phyloP scores from a whole-genome alignment of 2,797 vertebrate genomes.

The Oreortyx pictus region DNA sequence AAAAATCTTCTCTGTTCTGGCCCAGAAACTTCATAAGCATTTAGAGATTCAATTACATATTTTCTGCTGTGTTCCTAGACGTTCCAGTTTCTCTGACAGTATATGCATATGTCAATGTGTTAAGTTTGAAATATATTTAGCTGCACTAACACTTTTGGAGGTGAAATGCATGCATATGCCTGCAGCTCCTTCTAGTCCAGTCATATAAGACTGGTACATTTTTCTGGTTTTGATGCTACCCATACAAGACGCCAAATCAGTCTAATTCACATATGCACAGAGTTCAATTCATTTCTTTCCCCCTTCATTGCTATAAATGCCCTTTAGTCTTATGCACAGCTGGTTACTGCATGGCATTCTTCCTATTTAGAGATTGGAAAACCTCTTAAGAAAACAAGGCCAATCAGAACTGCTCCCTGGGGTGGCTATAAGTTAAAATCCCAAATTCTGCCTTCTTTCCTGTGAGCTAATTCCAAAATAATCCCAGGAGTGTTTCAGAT shows the following conservation, averaged over 20 bases:
- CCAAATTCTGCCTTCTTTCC: conserved; percentile 8
- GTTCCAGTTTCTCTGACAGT: not conserved
- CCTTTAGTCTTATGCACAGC: not conserved
- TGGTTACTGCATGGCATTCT: not conserved
- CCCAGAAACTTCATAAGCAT: not conserved
- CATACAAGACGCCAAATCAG: not conserved
- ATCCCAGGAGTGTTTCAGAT: conserved; percentile 1
- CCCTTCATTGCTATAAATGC: not conserved
- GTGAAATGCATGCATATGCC: not conserved
- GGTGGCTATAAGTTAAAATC: not conserved
- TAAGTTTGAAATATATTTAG: conserved; percentile 10
- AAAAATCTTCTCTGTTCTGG: not conserved
- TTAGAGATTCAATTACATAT: not conserved
- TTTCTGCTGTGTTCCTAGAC: not conserved
- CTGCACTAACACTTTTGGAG: not conserved
- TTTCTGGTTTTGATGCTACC: not conserved
- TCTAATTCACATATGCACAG: not conserved
- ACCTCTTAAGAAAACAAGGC: not conserved
- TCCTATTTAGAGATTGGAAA: conserved; percentile 5
- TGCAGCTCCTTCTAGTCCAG: conserved; percentile 12
- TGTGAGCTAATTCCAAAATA: conserved; percentile 24
- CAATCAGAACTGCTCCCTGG: not conserved
- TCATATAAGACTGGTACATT: not conserved
- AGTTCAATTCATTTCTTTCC: not conserved
- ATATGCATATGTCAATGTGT: not conserved